Conservation (phyloP, 2,888 invertebrate genomes). For the Deilephila porcellus region DNA sequence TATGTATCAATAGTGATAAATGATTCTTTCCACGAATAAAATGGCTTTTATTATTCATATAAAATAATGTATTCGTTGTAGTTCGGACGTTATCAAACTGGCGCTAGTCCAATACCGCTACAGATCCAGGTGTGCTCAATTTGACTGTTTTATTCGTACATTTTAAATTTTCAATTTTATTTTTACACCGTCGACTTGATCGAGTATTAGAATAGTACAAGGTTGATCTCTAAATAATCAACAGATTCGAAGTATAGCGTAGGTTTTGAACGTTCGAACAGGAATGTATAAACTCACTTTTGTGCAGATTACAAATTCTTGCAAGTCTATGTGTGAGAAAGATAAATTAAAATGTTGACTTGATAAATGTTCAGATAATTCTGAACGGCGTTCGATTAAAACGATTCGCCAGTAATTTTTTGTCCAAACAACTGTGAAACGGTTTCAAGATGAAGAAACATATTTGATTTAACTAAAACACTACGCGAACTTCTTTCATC, state of each 20-base stretch:
- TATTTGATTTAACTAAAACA: not conserved
- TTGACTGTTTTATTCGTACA: constrained; percentile 60
- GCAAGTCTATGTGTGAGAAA: not conserved
- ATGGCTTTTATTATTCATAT: constrained; percentile 28
- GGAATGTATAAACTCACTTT: constrained; percentile 39
- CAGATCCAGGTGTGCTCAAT: constrained; percentile 65
- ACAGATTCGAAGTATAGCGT: constrained; percentile 58
- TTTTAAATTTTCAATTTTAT: constrained; percentile 67
- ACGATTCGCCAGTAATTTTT: not conserved
- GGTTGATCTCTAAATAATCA: constrained; percentile 73
- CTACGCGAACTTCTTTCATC: not conserved
- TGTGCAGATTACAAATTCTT: not conserved
- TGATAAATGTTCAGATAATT: constrained; percentile 21
- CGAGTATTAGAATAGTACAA: constrained; percentile 70
- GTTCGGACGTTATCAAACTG: constrained; percentile 57
- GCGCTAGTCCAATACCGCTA: constrained; percentile 59
- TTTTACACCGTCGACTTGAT: constrained; percentile 64
- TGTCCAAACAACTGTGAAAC: not conserved
- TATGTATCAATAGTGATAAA: constrained; percentile 18
- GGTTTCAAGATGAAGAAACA: not conserved
- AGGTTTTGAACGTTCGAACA: constrained; percentile 52
- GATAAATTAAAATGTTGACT: constrained; percentile 26
- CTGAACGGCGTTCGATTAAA: constrained; percentile 13
- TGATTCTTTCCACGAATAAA: constrained; percentile 25
- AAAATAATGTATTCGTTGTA: constrained; percentile 30